These are phyloP conservation scores for Cheilosia impressa DNA, from an alignment of 2,888 invertebrate genomes.

Conservation along the genomic window DNA sequence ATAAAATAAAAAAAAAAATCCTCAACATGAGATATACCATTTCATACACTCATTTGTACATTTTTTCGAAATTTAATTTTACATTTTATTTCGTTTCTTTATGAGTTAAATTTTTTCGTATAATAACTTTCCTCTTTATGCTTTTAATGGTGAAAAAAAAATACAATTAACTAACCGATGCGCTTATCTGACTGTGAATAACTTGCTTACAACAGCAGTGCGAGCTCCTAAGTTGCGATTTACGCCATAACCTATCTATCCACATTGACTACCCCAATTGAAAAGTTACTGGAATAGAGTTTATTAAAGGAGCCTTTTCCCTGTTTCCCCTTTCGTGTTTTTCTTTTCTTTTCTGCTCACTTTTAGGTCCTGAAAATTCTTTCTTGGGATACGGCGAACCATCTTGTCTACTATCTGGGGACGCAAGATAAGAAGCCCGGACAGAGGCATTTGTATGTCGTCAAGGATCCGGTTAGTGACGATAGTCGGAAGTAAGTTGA, in stretches of 20 bases:
- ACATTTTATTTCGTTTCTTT: constrained; percentile 16
- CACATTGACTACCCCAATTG: constrained; percentile 41
- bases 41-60: constrained; percentile 18
- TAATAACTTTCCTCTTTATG: constrained; percentile 42
- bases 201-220: constrained; percentile 58
- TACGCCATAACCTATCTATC: constrained; percentile 49
- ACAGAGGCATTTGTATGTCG: constrained; percentile 94
- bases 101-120: neutral
- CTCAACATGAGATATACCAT: constrained; percentile 13
- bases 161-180: constrained; percentile 18
- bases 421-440: constrained; percentile 93
- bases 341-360: neutral
- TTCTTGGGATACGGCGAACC: constrained; percentile 93
- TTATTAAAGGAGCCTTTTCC: constrained; percentile 5
- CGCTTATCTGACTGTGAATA: constrained; percentile 72
- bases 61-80: constrained; percentile 7
- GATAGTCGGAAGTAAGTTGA: constrained; percentile 86
- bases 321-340: neutral
- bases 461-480: constrained; percentile 89
- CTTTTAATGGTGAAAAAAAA: constrained; percentile 37
- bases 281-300: neutral
- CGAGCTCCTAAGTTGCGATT: constrained; percentile 45
- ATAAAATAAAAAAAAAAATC: neutral
- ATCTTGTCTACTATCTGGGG: constrained; percentile 91
- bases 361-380: constrained; percentile 87